Base-by-base conservation (phyloP, 1,140 invertebrate genomes). In the Helicoverpa zea region DNA sequence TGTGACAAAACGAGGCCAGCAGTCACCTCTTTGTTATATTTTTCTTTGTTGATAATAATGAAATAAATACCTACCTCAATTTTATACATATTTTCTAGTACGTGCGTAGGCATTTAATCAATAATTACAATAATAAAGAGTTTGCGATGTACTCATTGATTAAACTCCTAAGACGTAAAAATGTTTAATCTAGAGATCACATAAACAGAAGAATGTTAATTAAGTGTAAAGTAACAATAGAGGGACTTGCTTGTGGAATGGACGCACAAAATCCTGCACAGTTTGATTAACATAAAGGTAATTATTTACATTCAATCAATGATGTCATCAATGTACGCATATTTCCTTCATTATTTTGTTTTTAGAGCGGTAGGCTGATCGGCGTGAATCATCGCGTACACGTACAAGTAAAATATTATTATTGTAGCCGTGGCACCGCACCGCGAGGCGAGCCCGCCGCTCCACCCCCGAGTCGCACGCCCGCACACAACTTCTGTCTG, bases 311-410 rank as follows among this genome's bases (percentile, higher is more conserved):
- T 73, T 43, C 13, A 14, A 35, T 63, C 59, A 63, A 76, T 76
- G 74, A 76, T 58, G 68, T 80, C 74, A 76, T 64, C 74, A 52
- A 76, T 76, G 51, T 30, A 76, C 43, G 29, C 73, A 75, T 85
- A 77, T 81, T 81, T 81, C 61, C 75, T 78, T 79, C 58, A 81
- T 81, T 80, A 63, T 80, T 80, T 81, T 83, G 76, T 72, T 82
- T 84, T 81, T 76, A 63, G 58, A 30, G 43, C 72, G 75, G 76
- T 75, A 85, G 73, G 75, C 74, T 86, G 77, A 49, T 12, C 16
- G 9, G n/a, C 80, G 88, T 90, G 88, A 90, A 89, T 90, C 88
- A 90, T 86, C 86, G 80, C 63, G 9, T 12, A 66, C 35, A 80
- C 81, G 82, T 74, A 59, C 14, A 59, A 43, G 49, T 72, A 49